phyloP scores from a whole-genome alignment of 1,140 invertebrate genomes.

The Lepidostoma basale region DNA sequence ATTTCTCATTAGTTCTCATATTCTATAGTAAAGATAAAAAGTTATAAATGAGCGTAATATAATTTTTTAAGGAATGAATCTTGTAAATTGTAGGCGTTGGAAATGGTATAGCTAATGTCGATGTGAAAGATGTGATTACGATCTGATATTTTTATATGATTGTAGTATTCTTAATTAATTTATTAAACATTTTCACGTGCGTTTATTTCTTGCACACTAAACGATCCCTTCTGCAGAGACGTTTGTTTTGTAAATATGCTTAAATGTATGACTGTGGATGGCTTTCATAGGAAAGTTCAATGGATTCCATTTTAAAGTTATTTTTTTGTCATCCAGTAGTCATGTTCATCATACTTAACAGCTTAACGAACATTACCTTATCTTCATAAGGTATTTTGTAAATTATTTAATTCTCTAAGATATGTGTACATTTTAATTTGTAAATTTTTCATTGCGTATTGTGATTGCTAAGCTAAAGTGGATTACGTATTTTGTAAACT shows the following conservation, averaged over 20 bases:
- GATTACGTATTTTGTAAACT: conserved; percentile 17
- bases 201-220: too few relatives aligned
- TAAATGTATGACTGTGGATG: conserved; percentile 4
- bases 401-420: conserved; percentile 3
- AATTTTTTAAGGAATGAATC: neutral
- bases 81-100: conserved; percentile 19
- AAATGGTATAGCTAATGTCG: conserved; percentile 1
- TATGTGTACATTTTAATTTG: conserved; percentile 14
- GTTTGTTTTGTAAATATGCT: conserved; percentile 18
- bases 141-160: conserved; percentile 24
- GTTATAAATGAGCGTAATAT: too few relatives aligned
- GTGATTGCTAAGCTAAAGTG: conserved; percentile 7
- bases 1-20: too few relatives aligned
- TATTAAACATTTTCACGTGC: neutral
- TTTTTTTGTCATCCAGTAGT: too few relatives aligned
- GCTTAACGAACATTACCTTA: conserved; percentile 1
- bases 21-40: too few relatives aligned
- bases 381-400: neutral
- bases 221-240: too few relatives aligned
- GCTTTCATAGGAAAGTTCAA: too few relatives aligned
- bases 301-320: too few relatives aligned
- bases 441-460: conserved; percentile 16
- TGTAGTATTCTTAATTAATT: conserved; percentile 10
- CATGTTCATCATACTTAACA: too few relatives aligned
- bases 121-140: conserved; percentile 4